Evolutionary conservation across 2,113 vertebrate genomes (phyloP).

Genomic region (Prionailurus viverrinus): DNA sequence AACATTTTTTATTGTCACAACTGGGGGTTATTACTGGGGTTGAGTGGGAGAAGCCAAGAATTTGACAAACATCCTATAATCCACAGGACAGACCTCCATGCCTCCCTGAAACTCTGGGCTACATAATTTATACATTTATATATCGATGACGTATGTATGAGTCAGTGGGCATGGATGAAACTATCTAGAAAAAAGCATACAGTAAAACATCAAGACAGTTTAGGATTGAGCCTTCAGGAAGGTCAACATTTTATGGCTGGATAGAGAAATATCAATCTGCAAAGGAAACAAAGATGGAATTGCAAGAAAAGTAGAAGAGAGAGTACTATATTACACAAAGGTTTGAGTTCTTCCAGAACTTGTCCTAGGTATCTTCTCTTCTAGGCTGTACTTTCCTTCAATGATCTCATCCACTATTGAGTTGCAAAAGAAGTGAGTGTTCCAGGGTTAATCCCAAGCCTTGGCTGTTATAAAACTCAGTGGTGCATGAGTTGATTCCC

Average conservation of each 20-base stretch:
- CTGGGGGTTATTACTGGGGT: background rate
- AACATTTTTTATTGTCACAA: background rate
- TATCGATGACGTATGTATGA: background rate
- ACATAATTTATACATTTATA: background rate
- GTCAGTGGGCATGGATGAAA: background rate
- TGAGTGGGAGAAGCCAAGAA: background rate
- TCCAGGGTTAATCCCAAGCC: background rate
- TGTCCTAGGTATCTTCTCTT: background rate
- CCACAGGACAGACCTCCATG: background rate
- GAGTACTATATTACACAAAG: background rate
- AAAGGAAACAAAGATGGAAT: background rate
- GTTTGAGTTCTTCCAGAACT: background rate
- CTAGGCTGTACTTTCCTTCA: background rate
- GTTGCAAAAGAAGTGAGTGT: constrained; percentile 39
- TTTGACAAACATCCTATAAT: background rate
- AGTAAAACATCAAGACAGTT: background rate
- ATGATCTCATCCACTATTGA: background rate
- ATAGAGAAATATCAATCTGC: background rate
- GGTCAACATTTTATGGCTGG: background rate
- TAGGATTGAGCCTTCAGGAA: background rate
- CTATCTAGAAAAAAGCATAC: background rate
- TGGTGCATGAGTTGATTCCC: background rate
- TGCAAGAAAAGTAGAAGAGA: background rate
- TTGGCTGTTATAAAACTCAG: constrained; percentile 1
- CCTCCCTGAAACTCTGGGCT: background rate